These are phyloP conservation scores for Cheilosia grossa DNA, from an alignment of 2,888 invertebrate genomes.

Conservation along the genomic window DNA sequence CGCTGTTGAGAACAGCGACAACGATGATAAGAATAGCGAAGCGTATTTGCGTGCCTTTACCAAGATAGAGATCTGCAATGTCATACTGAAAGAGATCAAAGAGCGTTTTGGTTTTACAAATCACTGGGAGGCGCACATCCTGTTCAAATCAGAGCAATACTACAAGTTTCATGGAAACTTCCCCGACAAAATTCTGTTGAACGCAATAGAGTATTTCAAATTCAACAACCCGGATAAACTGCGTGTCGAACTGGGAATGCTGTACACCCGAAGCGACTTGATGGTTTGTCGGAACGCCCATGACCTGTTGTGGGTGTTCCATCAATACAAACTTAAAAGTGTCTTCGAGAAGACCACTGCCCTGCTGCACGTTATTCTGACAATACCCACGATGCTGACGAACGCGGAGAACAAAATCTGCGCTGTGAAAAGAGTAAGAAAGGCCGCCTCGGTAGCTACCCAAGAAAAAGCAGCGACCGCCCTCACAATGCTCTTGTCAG, in stretches of 20 bases:
- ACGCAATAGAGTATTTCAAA: slow-evolving; percentile 63
- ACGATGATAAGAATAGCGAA: slow-evolving; percentile 63
- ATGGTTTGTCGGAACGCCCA: slow-evolving; percentile 65
- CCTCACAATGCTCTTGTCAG: slow-evolving; percentile 52
- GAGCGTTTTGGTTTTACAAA: slow-evolving; percentile 65
- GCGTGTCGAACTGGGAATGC: slow-evolving; percentile 36
- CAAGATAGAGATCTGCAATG: slow-evolving; percentile 63
- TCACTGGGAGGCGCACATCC: slow-evolving; percentile 69
- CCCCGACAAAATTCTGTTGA: slow-evolving; percentile 48
- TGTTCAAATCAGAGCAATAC: slow-evolving; percentile 65
- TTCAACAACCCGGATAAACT: slow-evolving; percentile 60
- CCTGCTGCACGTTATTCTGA: slow-evolving; percentile 52
- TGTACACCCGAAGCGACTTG: slow-evolving; percentile 57
- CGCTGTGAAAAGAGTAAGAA: slow-evolving; percentile 46
- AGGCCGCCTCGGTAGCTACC: slow-evolving; percentile 29
- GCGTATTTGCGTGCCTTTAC: slow-evolving; percentile 49
- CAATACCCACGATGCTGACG: slow-evolving; percentile 63
- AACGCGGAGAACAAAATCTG: slow-evolving; percentile 52
- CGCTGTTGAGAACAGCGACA: slow-evolving; percentile 69
- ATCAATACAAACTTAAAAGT: slow-evolving; percentile 49
- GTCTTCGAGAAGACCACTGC: slow-evolving; percentile 64
- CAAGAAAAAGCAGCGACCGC: slow-evolving; percentile 10
- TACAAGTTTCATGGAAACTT: slow-evolving; percentile 67
- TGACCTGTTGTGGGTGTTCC: slow-evolving; percentile 52
- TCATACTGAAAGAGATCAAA: slow-evolving; percentile 61